phyloP scores from a whole-genome alignment of 2,888 invertebrate species.

The Andrena haemorrhoa region DNA sequence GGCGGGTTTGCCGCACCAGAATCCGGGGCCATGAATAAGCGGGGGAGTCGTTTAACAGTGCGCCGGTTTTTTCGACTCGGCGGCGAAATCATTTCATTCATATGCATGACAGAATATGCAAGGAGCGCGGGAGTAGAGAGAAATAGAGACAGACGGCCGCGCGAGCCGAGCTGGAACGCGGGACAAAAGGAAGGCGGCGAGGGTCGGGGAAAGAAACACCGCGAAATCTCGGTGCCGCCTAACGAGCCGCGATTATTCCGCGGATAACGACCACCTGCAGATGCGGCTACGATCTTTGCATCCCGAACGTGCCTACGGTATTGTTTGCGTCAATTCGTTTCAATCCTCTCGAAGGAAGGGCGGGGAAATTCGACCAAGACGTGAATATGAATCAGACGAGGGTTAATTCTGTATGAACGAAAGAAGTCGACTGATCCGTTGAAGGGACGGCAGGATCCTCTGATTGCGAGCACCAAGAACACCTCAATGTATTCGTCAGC shows the following conservation, averaged over 20 bases:
- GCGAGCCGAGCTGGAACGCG: constrained; percentile 14
- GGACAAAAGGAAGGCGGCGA: constrained; percentile 14
- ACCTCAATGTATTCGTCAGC: neutral
- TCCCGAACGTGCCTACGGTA: constrained; percentile 33
- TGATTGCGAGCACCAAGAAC: too few species aligned
- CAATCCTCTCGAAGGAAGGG: neutral
- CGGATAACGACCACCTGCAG: constrained; percentile 68
- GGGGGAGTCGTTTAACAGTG: constrained; percentile 69
- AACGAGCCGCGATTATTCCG: constrained; percentile 78
- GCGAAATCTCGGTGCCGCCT: constrained; percentile 62
- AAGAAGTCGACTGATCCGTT: neutral
- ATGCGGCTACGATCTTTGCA: constrained; percentile 55
- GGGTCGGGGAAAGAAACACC: constrained; percentile 39
- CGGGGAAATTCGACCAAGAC: neutral
- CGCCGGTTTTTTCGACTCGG: constrained; percentile 58
- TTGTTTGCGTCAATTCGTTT: constrained; percentile 54
- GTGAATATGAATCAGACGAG: neutral
- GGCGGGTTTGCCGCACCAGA: constrained; percentile 56
- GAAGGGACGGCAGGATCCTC: neutral
- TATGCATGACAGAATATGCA: constrained; percentile 80
- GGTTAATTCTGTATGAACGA: neutral
- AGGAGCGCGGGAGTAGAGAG: constrained; percentile 39
- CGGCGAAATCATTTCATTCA: constrained; percentile 77
- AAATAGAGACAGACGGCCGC: constrained; percentile 34
- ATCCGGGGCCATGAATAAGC: constrained; percentile 68